Conservation (phyloP, 2,888 invertebrate genomes). For the Cataglyphis altisquamis region DNA sequence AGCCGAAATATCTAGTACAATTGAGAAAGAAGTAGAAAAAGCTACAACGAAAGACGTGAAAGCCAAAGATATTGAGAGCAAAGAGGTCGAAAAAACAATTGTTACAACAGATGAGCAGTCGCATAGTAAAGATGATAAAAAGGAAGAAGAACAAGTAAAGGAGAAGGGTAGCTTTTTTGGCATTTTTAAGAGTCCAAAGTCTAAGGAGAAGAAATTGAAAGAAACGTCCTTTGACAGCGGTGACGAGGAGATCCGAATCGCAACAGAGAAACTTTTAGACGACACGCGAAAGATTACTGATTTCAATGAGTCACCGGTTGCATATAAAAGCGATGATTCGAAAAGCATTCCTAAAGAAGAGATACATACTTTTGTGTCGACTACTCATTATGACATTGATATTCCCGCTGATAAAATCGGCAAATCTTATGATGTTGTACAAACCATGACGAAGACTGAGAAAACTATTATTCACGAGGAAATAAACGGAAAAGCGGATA, state of each 20-base stretch:
- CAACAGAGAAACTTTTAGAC: constrained; percentile 79
- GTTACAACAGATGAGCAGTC: constrained; percentile 74
- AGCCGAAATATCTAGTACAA: constrained; percentile 83
- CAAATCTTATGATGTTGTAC: constrained; percentile 74
- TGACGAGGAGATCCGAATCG: constrained; percentile 69
- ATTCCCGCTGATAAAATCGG: constrained; percentile 77
- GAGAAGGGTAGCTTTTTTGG: constrained; percentile 80
- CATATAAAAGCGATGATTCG: constrained; percentile 27
- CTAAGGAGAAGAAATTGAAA: constrained; percentile 78
- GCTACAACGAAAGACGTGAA: constrained; percentile 70
- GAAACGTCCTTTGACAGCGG: constrained; percentile 76
- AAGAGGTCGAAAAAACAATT: constrained; percentile 86
- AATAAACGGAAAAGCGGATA: constrained; percentile 62
- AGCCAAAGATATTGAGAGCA: constrained; percentile 80
- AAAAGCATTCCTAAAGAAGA: constrained; percentile 37
- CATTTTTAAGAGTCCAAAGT: constrained; percentile 82
- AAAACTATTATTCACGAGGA: constrained; percentile 42
- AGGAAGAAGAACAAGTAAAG: constrained; percentile 69
- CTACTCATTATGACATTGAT: constrained; percentile 65
- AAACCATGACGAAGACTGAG: constrained; percentile 41
- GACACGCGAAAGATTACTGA: constrained; percentile 77
- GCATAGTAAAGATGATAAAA: constrained; percentile 36
- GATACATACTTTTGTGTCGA: constrained; percentile 67
- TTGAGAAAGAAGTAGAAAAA: constrained; percentile 68
- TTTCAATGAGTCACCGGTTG: neutral